These are phyloP conservation scores for Chiloscyllium plagiosum DNA, from an alignment of 2,113 vertebrate genomes.

Conservation along the genomic window DNA sequence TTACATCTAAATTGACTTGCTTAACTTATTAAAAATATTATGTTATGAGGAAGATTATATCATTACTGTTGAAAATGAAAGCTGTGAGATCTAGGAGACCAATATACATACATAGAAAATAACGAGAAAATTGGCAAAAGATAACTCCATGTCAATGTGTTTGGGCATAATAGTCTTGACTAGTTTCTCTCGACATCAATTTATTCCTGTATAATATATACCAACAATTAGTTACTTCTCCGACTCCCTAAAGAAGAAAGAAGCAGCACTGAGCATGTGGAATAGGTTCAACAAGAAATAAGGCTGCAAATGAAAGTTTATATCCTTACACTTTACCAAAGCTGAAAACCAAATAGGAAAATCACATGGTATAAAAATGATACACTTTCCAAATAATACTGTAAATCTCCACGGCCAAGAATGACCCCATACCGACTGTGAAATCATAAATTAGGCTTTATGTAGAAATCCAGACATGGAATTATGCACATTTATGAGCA, in stretches of 20 bases:
- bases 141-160: not conserved
- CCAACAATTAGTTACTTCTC: not conserved
- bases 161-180: not conserved
- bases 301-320: constrained; percentile 57
- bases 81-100: not conserved
- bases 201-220: constrained; percentile 18
- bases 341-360: constrained; percentile 43
- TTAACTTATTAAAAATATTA: not conserved
- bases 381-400: constrained; percentile 57
- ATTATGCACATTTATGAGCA: constrained; percentile 59
- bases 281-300: constrained; percentile 47
- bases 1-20: not conserved
- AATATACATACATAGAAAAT: not conserved
- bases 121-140: not conserved
- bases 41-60: not conserved
- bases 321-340: constrained; percentile 58
- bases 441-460: constrained; percentile 60
- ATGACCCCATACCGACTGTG: constrained; percentile 50
- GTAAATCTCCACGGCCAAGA: constrained; percentile 57
- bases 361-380: constrained; percentile 46
- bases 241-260: not conserved
- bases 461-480: constrained; percentile 62
- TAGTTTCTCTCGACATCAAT: not conserved
- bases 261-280: not conserved
- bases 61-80: not conserved